phyloP scores from a whole-genome alignment of 2,797 vertebrate genomes.

The Amblyraja radiata region DNA sequence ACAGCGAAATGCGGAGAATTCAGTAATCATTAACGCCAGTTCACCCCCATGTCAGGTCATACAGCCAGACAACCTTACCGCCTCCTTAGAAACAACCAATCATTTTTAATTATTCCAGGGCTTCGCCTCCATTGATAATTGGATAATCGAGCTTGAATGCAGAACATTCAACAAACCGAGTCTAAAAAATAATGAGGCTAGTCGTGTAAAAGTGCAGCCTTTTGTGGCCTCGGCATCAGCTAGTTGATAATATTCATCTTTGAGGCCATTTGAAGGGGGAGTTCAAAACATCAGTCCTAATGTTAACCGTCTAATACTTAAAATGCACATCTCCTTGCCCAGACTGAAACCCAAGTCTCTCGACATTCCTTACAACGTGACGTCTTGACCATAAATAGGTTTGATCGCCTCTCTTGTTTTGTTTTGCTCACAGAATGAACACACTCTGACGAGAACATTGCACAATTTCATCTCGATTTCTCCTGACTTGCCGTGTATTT shows the following conservation, averaged over 20 bases:
- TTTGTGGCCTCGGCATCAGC: background rate
- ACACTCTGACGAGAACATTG: background rate
- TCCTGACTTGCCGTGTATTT: background rate
- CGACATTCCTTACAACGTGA: background rate
- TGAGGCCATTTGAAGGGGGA: background rate
- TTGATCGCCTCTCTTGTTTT: background rate
- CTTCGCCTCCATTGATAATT: background rate
- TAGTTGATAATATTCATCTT: background rate
- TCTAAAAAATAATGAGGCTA: background rate
- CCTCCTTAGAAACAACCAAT: background rate
- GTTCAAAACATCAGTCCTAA: background rate
- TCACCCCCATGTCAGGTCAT: background rate
- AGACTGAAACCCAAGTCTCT: background rate
- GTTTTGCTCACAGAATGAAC: background rate
- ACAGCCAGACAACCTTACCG: background rate
- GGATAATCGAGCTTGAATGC: background rate
- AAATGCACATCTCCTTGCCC: background rate
- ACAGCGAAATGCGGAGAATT: background rate
- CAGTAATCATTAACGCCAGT: background rate
- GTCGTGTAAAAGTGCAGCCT: background rate
- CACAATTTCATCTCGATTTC: background rate
- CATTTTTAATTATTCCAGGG: background rate
- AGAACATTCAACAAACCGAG: background rate
- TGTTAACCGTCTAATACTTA: background rate
- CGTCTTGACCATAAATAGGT: background rate